phyloP scores from a whole-genome alignment of 2,797 vertebrate genomes.

The Sebastes matsubarae region DNA sequence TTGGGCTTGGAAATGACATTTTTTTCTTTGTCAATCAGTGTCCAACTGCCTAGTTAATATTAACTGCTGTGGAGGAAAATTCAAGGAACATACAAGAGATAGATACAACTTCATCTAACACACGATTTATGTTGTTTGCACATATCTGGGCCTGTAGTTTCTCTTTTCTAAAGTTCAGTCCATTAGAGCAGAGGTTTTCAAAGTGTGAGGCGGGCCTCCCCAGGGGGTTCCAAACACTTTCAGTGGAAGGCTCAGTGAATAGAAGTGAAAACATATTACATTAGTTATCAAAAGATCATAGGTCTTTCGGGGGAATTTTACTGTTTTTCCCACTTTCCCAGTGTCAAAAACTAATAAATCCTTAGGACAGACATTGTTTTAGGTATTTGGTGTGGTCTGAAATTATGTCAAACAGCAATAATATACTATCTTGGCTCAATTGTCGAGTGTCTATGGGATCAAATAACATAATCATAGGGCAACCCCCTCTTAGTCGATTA shows the following conservation, averaged over 20 bases:
- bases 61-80: neutral
- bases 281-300: neutral
- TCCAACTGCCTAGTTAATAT: neutral
- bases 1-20: neutral
- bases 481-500: no score
- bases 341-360: neutral
- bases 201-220: neutral
- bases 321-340: neutral
- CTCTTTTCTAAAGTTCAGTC: conserved; percentile 4
- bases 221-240: neutral
- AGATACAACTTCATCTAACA: neutral
- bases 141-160: conserved; percentile 9
- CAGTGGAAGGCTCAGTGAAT: neutral
- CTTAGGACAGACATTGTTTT: neutral
- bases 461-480: neutral
- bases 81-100: neutral
- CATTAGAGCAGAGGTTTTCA: conserved; percentile 11
- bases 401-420: neutral
- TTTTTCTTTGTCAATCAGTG: neutral
- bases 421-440: neutral
- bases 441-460: neutral
- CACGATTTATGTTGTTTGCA: conserved; percentile 26
- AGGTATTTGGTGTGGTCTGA: neutral
- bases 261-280: neutral
- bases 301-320: neutral